Conservation (phyloP, 2,113 vertebrate species). For the Phrynosoma blainvillii region DNA sequence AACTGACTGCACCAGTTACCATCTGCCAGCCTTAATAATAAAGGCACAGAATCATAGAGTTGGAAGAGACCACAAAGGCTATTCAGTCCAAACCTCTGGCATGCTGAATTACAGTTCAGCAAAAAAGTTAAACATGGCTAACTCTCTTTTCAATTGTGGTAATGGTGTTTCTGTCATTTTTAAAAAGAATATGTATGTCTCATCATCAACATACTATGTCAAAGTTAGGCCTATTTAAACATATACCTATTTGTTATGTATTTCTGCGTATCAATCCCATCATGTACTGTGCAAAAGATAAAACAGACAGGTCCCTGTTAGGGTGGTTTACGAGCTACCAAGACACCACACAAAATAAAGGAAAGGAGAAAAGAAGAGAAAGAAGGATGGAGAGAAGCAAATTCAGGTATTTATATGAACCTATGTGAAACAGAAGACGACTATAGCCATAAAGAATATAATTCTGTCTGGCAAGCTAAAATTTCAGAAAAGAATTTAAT, state of each 20-base stretch:
- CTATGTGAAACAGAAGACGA: not conserved
- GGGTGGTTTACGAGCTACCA: not conserved
- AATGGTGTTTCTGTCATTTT: not conserved
- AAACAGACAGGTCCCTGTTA: not conserved
- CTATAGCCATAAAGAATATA: not conserved
- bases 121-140: not conserved
- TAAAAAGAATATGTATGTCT: not conserved
- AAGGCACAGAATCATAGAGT: no score
- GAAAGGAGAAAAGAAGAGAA: not conserved
- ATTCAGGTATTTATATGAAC: not conserved
- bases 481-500: not conserved
- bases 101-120: not conserved
- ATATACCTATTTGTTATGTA: not conserved
- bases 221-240: not conserved
- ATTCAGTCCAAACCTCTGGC: no score
- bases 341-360: not conserved
- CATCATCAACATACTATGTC: not conserved
- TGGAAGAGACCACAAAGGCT: no score
- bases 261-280: not conserved
- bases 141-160: not conserved
- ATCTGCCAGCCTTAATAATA: not conserved
- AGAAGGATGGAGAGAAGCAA: not conserved
- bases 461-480: not conserved
- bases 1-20: not conserved
- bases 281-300: not conserved